Percentiles rank a stretch among this genome's conserved stretches.
phyloP scores from a whole-genome alignment of 2,113 vertebrate species.

The Marmota monax region DNA sequence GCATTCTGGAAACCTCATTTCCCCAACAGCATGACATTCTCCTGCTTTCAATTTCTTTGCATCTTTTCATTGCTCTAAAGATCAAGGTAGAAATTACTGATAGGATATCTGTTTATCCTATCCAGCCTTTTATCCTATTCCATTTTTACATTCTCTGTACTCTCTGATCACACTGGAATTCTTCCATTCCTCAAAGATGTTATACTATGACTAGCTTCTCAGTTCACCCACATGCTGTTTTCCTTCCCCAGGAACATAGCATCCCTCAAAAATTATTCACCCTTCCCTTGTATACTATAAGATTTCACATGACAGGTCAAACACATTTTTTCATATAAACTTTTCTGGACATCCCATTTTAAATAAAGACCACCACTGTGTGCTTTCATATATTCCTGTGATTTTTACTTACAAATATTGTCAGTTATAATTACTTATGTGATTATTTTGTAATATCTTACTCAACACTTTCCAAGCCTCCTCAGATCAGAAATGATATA shows the following conservation, averaged over 20 bases:
- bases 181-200: background rate
- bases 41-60: background rate
- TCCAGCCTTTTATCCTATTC: background rate
- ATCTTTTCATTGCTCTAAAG: background rate
- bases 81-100: background rate
- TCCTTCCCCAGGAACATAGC: background rate
- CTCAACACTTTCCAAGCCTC: background rate
- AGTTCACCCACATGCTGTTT: background rate
- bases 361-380: background rate
- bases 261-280: background rate
- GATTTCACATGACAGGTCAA: background rate
- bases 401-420: background rate
- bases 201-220: background rate
- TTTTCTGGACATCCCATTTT: background rate
- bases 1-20: background rate
- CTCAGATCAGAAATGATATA: background rate
- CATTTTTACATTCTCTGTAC: background rate
- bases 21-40: background rate
- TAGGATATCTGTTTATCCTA: background rate
- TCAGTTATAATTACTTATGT: background rate
- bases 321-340: background rate
- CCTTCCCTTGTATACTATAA: background rate
- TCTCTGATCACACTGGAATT: background rate
- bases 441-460: background rate
- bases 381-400: background rate